These are phyloP conservation scores for Eueremaeus valkanovi DNA, from an alignment of 2,888 invertebrate genomes.

Conservation along the genomic window DNA sequence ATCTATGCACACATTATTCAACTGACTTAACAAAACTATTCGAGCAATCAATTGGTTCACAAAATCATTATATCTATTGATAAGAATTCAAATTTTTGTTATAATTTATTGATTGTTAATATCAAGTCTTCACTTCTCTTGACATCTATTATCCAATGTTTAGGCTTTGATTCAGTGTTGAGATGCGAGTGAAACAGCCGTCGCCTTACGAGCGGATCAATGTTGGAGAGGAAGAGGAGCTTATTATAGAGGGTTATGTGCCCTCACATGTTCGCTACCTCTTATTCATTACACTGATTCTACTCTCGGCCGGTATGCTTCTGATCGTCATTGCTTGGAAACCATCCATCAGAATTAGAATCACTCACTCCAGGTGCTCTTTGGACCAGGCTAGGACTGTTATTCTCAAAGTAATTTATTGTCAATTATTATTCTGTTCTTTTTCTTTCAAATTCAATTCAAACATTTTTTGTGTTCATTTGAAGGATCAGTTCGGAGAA, in stretches of 20 bases:
- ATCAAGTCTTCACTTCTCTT: too few species aligned
- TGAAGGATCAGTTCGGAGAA: conserved; percentile 43
- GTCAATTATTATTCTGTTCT: conserved; percentile 17
- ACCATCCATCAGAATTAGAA: conserved; percentile 44
- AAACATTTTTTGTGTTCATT: conserved; percentile 35
- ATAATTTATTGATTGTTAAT: too few species aligned
- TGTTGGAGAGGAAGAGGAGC: conserved; percentile 40
- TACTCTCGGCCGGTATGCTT: conserved; percentile 46
- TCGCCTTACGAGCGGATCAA: conserved; percentile 39
- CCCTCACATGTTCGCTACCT: conserved; percentile 8
- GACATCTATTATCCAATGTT: too few species aligned
- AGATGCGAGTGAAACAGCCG: neutral
- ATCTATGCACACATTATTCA: too few species aligned
- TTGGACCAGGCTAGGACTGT: conserved; percentile 46
- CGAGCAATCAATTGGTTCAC: too few species aligned
- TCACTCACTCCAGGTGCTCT: conserved; percentile 46
- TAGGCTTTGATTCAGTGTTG: too few species aligned
- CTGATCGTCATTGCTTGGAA: conserved; percentile 46
- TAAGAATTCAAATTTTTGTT: too few species aligned
- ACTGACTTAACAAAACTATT: too few species aligned
- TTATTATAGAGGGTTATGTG: conserved; percentile 37
- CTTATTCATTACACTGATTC: neutral
- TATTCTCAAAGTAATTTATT: conserved; percentile 45
- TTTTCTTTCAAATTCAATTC: too few species aligned
- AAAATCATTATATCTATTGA: too few species aligned